Conservation (phyloP, 2,888 invertebrate species). For the Zonitis immaculata region DNA sequence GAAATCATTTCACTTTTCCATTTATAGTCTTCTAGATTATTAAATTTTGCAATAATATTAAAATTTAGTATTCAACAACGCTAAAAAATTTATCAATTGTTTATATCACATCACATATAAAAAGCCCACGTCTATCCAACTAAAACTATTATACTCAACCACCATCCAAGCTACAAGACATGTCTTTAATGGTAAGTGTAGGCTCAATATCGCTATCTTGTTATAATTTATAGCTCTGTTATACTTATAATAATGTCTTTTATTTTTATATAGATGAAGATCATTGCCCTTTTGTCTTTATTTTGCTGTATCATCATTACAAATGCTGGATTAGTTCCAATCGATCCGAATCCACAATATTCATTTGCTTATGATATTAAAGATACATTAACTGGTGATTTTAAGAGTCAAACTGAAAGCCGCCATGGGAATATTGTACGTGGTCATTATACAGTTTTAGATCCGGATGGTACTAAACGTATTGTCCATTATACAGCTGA, state of each 20-base stretch:
- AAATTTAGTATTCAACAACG: constrained; percentile 2
- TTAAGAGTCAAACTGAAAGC: constrained; percentile 37
- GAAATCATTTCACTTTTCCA: constrained; percentile 5
- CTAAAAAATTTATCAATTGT: background rate
- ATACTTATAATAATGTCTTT: constrained; percentile 1
- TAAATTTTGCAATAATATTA: background rate
- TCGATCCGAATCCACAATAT: constrained; percentile 60
- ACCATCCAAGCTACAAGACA: constrained; percentile 1
- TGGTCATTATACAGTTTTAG: constrained; percentile 54
- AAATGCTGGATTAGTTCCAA: constrained; percentile 41
- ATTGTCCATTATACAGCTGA: constrained; percentile 57
- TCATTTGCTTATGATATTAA: constrained; percentile 66
- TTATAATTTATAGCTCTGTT: background rate
- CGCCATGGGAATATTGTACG: constrained; percentile 59
- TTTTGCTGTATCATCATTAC: constrained; percentile 39
- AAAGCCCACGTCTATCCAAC: background rate
- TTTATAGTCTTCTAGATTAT: background rate
- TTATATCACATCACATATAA: constrained; percentile 1
- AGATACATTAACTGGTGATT: constrained; percentile 59
- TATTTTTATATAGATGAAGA: constrained; percentile 9
- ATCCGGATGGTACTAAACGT: constrained; percentile 58
- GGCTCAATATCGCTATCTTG: background rate
- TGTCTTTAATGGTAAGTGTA: constrained; percentile 4
- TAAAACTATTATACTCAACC: background rate
- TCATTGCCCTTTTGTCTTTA: constrained; percentile 33